Evolutionary conservation across 2,113 vertebrate genomes (phyloP).

Genomic region (Sakesphorus luctuosus): DNA sequence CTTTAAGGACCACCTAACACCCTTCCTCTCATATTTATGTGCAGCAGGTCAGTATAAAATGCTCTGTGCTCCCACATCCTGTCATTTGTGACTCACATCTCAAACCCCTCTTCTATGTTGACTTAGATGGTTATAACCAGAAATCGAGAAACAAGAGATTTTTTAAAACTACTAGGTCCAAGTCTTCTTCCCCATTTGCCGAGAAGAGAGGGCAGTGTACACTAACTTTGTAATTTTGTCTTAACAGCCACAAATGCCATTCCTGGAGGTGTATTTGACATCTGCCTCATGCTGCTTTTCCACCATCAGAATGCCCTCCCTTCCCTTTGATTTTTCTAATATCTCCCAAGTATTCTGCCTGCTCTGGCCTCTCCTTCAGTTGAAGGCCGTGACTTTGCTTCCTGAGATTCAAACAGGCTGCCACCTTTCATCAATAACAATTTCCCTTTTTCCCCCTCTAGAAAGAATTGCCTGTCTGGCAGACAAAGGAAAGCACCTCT

Average conservation of each 20-base stretch:
- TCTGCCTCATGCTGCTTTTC: neutral
- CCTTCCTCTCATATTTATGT: neutral
- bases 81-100: neutral
- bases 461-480: neutral
- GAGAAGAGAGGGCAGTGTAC: neutral
- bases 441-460: neutral
- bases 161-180: neutral
- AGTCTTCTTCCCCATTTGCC: neutral
- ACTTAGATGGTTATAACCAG: neutral
- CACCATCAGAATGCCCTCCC: neutral
- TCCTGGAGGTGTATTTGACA: neutral
- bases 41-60: neutral
- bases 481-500: conserved; percentile 53
- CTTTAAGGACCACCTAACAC: neutral
- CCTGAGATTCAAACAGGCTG: conserved; percentile 15
- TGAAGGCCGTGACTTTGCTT: neutral
- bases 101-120: neutral
- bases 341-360: neutral
- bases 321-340: neutral
- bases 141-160: neutral
- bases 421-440: conserved; percentile 30
- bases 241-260: neutral
- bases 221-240: neutral
- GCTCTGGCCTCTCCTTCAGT: neutral
- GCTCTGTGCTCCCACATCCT: neutral